phyloP scores from a whole-genome alignment of 2,797 vertebrate species.

The Chelmon rostratus region DNA sequence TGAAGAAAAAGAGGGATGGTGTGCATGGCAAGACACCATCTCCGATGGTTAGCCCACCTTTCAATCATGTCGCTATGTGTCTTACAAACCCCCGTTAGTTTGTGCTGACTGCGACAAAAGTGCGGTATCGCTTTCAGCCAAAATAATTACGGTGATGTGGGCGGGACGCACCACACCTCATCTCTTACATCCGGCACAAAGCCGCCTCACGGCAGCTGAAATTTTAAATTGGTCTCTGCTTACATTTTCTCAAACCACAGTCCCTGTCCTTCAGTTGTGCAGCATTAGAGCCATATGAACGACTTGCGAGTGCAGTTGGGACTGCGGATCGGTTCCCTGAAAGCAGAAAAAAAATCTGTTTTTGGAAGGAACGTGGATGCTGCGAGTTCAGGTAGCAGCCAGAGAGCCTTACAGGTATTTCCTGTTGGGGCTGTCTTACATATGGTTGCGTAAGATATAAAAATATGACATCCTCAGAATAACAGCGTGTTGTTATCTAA shows the following conservation, averaged over 20 bases:
- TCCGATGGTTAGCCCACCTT: conserved; percentile 59
- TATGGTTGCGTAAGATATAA: conserved; percentile 76
- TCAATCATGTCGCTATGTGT: conserved; percentile 58
- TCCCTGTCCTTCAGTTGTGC: conserved; percentile 37
- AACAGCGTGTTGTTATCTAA: conserved; percentile 73
- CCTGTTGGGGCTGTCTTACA: conserved; percentile 57
- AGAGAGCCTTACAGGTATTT: conserved; percentile 67
- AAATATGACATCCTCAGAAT: conserved; percentile 58
- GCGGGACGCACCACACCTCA: conserved; percentile 38
- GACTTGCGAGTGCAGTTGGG: conserved; percentile 17
- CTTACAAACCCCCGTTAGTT: conserved; percentile 55
- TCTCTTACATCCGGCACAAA: conserved; percentile 36
- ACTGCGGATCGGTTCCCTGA: conserved; percentile 39
- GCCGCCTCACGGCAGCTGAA: conserved; percentile 20
- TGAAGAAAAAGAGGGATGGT: conserved; percentile 45
- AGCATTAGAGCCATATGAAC: conserved; percentile 50
- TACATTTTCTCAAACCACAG: conserved; percentile 53
- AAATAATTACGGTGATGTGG: conserved; percentile 59
- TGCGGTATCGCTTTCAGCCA: conserved; percentile 65
- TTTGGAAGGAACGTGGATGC: conserved; percentile 17
- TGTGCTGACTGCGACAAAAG: conserved; percentile 72
- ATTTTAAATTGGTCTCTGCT: conserved; percentile 61
- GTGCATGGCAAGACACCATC: conserved; percentile 69
- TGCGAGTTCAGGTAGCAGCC: conserved; percentile 46
- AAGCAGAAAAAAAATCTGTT: conserved; percentile 19